Percentiles rank a stretch among this genome's conserved stretches.
These are phyloP conservation scores for Nomia melanderi DNA, from an alignment of 1,140 invertebrate species.

Conservation along the genomic window DNA sequence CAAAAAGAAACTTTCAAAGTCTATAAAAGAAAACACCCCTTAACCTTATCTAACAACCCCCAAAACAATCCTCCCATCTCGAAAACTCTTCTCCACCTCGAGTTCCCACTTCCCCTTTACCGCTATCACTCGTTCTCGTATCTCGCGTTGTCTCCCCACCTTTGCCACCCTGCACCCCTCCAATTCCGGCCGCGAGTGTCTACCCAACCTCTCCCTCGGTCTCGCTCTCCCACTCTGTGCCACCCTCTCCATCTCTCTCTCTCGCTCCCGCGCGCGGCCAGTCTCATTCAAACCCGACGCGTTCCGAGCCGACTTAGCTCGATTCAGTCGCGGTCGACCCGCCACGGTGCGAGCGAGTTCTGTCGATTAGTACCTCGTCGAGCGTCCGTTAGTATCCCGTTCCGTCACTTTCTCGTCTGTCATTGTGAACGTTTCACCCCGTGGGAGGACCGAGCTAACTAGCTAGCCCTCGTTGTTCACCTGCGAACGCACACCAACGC, in stretches of 20 bases:
- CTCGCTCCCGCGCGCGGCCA: constrained; percentile 39
- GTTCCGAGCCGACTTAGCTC: constrained; percentile 66
- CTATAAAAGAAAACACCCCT: too few relatives aligned
- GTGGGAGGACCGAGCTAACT: too few relatives aligned
- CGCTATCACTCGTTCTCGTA: constrained; percentile 26
- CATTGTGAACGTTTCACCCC: neutral
- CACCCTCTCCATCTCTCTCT: neutral
- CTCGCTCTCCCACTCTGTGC: constrained; percentile 17
- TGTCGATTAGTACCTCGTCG: constrained; percentile 16
- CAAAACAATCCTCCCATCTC: neutral
- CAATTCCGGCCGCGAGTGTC: neutral
- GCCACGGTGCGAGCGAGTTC: constrained; percentile 73
- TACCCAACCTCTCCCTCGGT: neutral
- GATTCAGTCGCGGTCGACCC: constrained; percentile 78
- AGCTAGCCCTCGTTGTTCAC: too few relatives aligned
- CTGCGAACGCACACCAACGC: too few relatives aligned
- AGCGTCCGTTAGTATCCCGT: constrained; percentile 7
- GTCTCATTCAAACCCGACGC: constrained; percentile 76
- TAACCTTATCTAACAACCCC: too few relatives aligned
- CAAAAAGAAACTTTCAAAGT: too few relatives aligned
- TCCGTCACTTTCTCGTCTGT: neutral
- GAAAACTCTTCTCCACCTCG: neutral
- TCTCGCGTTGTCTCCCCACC: constrained; percentile 15
- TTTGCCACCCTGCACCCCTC: neutral
- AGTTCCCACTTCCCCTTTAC: constrained; percentile 8